Percentiles rank a stretch among this genome's conserved stretches.
Conservation (phyloP, 2,113 vertebrate genomes). For the Orthonyx spaldingii region DNA sequence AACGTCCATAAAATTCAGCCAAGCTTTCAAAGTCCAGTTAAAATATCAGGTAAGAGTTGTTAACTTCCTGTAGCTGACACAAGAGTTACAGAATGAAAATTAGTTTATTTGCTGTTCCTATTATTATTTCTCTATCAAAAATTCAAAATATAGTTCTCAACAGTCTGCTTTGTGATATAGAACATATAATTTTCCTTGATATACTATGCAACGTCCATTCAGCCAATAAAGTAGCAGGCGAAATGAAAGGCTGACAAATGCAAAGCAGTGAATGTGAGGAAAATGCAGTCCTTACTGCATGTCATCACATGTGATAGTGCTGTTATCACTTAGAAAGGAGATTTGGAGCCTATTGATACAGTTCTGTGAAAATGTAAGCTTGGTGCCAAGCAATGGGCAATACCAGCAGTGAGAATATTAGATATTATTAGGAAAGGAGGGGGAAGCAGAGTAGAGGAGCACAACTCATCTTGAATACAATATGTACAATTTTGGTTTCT, state of each 20-base stretch:
- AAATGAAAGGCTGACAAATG: not conserved
- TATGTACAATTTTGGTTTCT: not conserved
- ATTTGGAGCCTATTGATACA: not conserved
- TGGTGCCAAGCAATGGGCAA: not conserved
- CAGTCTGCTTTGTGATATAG: not conserved
- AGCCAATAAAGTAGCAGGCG: not conserved
- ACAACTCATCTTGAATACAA: not conserved
- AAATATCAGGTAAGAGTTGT: conserved; percentile 87
- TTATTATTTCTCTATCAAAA: not conserved
- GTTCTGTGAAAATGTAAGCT: not conserved
- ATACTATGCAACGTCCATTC: not conserved
- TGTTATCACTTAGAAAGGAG: not conserved
- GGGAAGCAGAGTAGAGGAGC: not conserved
- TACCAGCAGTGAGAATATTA: not conserved
- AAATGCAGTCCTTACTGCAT: not conserved
- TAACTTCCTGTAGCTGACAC: not conserved
- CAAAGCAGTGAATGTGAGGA: not conserved
- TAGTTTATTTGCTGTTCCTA: not conserved
- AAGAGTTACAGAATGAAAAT: not conserved
- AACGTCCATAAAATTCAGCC: conserved; percentile 93
- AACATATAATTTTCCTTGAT: not conserved
- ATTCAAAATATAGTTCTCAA: not conserved
- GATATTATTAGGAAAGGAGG: not conserved
- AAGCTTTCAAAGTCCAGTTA: conserved; percentile 90
- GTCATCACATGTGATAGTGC: not conserved